Evolutionary conservation across 2,797 vertebrate species (phyloP).

Genomic region (Phalanger gymnotis): DNA sequence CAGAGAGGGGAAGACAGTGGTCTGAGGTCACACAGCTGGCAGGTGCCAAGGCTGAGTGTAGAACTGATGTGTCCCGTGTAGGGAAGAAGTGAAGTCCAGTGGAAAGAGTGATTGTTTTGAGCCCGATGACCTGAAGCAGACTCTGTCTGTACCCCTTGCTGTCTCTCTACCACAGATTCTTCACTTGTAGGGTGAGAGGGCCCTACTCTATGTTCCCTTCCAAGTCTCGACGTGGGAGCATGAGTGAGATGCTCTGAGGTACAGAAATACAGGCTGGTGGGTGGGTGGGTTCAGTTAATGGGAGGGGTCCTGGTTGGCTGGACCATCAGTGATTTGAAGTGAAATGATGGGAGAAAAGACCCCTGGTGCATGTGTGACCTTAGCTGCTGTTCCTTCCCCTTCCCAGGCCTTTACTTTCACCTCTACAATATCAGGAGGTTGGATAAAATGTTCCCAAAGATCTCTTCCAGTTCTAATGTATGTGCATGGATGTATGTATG

Average conservation of each 20-base stretch:
- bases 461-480: not conserved
- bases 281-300: not conserved
- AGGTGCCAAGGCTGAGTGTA: not conserved
- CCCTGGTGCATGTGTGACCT: not conserved
- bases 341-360: not conserved
- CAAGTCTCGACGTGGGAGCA: not conserved
- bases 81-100: not conserved
- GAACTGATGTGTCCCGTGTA: not conserved
- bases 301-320: not conserved
- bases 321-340: no score
- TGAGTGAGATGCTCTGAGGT: accelerated
- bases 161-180: not conserved
- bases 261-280: not conserved
- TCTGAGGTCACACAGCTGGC: not conserved
- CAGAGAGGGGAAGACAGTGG: not conserved
- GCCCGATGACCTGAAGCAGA: no score
- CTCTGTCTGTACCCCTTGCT: not conserved
- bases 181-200: not conserved
- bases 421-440: not conserved
- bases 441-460: not conserved
- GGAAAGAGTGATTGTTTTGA: not conserved
- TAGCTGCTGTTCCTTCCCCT: not conserved
- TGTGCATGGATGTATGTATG: not conserved
- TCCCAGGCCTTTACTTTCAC: not conserved
- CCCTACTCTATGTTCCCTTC: not conserved